Base-by-base conservation (phyloP, 2,888 invertebrate species). In the Elgonia sp. region DNA sequence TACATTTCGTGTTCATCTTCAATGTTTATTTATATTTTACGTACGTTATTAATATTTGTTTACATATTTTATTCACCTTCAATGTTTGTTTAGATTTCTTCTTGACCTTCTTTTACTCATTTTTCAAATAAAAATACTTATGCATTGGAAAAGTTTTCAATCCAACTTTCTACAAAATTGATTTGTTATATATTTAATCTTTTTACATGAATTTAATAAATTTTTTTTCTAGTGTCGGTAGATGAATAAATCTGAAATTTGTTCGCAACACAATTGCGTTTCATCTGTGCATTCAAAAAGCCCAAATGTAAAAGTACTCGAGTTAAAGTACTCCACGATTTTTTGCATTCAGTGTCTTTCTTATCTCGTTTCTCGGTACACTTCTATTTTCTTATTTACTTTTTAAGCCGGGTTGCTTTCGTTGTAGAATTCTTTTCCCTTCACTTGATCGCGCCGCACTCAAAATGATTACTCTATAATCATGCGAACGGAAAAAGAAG, bases 381-480 rank as follows among this genome's bases (percentile, higher is more conserved):
- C 62, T 67, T 83, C 84, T 75, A 76, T 82, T 87, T 84, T 65
- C 80, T 87, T 86, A 86, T 86, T 81, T 86, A 75, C 76, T 75
- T 70, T 70, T 72, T 75, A 60, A 81, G 29, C 69, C 50, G 16
- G 20, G 40, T 46, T 62, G 62, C 65, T 67, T 72, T 72, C 53
- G 57, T 46, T 16, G 5, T 37, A 39, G 55, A 60, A 40, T 67
- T 39, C 84, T 85, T 87, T 69, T 70, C 50, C 57, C 84, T 86
- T 73, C 87, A 88, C 88, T 84, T 84, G 87, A 90, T 89, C 89
- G 87, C 79, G 50, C 87, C 85, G 89, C 91, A 90, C 91, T 90
- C 88, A 88, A 89, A 84, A 84, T 91, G 91, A 91, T 91, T 91
- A 90, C 90, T 90, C 85, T 89, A 86, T 89, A 90, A 89, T 90